phyloP scores from a whole-genome alignment of 2,888 invertebrate genomes.

The Erebia palarica region DNA sequence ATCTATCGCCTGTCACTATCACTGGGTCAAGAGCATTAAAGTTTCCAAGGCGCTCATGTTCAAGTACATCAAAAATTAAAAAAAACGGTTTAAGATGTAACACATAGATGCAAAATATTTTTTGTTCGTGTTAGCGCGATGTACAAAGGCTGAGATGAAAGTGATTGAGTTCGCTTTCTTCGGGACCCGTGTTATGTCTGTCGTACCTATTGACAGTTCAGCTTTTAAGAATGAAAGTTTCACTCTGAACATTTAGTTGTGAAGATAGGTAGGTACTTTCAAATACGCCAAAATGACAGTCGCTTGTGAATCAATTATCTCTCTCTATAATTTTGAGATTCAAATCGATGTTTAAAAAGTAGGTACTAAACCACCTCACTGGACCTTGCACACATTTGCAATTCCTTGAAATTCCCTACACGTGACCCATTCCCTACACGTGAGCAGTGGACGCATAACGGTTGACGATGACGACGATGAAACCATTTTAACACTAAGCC shows the following conservation, averaged over 20 bases:
- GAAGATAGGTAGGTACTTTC: constrained; percentile 31
- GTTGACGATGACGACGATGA: too few species aligned
- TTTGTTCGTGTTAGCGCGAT: constrained; percentile 69
- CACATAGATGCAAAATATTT: constrained; percentile 76
- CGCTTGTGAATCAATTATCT: constrained; percentile 12
- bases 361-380: too few species aligned
- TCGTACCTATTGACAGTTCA: constrained; percentile 58
- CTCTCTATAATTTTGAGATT: not conserved
- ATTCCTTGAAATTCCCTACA: not conserved
- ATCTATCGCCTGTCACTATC: constrained; percentile 42
- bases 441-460: too few species aligned
- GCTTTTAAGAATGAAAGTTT: constrained; percentile 43
- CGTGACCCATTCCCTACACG: too few species aligned
- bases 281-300: constrained; percentile 27
- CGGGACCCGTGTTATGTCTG: constrained; percentile 41
- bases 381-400: not conserved
- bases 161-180: constrained; percentile 75
- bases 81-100: constrained; percentile 67
- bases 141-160: constrained; percentile 69
- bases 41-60: constrained; percentile 59
- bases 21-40: constrained; percentile 41
- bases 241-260: constrained; percentile 40
- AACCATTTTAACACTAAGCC: too few species aligned
- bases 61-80: constrained; percentile 53
- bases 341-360: not conserved